Base-by-base conservation (phyloP, 2,888 invertebrate species). In the Falcaria lacertinaria region DNA sequence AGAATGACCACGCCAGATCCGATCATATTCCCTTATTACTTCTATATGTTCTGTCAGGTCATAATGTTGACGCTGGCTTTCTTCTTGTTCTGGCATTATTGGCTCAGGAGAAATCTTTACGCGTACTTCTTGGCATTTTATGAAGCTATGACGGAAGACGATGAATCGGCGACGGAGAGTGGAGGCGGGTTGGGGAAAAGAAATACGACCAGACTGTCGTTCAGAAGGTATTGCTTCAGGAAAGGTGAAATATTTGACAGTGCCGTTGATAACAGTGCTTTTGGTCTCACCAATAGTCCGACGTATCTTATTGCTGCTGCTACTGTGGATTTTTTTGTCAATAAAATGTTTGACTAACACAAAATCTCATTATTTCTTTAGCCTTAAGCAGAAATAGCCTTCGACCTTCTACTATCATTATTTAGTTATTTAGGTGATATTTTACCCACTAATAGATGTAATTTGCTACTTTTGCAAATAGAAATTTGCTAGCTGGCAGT, bases 41-140 rank as follows among this genome's bases (percentile, higher is more conserved):
- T 87, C 42, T 83, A 85, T 39, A 64, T 85, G 57, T 83, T 82
- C 45, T 78, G 78, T 44, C 87, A 86, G 74, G 77, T 87, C 1
- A 60, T 83, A 39, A 42, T 80, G 15, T 41, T 85, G 7, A 74
- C 80, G 1, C 0, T 57, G 7, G 49, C 78, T 4, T 77, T 86
- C 33, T 33, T 53, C 6, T 7, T 74, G 0, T 0, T 85, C 0
- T 87, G 86, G 84, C 32, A 59, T 28, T 28, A 28, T 2, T 70
- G 60, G 50, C 60, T 80, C n/a, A 82, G 81, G 1, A 62, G 45
- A 41, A 57, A 61, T 4, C 35, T 80, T 0, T 1, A 86, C 0
- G 65, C 82, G 0, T 83, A 74, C 43, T 70, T 83, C 7, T 1
- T 44, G 0, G 52, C 77, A 1, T 64, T 69, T 41, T 77, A 71